A percentile compares a stretch with the other conserved stretches of the same genome.
These are phyloP conservation scores for Patiria pectinifera DNA, from an alignment of 53 echinoderm and acorn worm genomes.

Conservation along the genomic window DNA sequence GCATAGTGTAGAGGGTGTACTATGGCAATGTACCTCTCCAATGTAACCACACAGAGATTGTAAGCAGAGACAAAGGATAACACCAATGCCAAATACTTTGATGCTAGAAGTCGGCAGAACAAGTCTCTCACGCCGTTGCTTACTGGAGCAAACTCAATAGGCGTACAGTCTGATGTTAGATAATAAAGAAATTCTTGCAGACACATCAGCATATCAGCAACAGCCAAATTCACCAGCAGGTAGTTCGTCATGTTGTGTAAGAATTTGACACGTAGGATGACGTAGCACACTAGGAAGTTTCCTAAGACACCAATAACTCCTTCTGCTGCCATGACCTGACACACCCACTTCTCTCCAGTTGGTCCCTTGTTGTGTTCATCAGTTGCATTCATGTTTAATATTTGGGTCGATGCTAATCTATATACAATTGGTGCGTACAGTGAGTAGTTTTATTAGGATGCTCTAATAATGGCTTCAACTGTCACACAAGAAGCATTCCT, in stretches of 20 bases:
- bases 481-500: too few relatives aligned
- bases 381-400: neutral
- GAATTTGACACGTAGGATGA: slow-evolving; percentile 29
- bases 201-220: slow-evolving; percentile 10
- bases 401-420: too few relatives aligned
- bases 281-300: slow-evolving; percentile 32
- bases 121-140: neutral
- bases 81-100: neutral
- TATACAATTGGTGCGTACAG: too few relatives aligned
- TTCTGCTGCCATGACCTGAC: neutral
- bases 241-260: slow-evolving; percentile 43
- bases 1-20: neutral
- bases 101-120: neutral
- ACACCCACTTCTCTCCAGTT: neutral
- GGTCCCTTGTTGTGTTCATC: too few relatives aligned
- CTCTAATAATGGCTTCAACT: too few relatives aligned
- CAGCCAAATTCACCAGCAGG: slow-evolving; percentile 45
- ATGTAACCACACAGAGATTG: slow-evolving; percentile 17
- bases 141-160: neutral
- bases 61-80: neutral
- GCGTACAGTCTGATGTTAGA: neutral
- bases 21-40: slow-evolving; percentile 26
- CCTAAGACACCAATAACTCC: slow-evolving; percentile 23
- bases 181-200: neutral
- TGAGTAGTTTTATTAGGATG: too few relatives aligned